These are phyloP conservation scores for Aelia acuminata DNA, from an alignment of 2,888 invertebrate species.

Conservation along the genomic window DNA sequence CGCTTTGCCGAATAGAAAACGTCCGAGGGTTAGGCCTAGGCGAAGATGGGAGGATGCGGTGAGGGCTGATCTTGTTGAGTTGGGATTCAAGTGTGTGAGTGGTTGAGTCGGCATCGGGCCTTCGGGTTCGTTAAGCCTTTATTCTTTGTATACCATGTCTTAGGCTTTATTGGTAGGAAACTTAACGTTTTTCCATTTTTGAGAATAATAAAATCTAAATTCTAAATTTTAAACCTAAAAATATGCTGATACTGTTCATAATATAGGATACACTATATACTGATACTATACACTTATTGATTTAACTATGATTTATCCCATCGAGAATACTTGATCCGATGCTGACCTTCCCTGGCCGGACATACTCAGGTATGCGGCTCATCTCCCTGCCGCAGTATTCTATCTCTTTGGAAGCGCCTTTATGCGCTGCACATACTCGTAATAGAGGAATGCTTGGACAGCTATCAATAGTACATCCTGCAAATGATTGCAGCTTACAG, in stretches of 20 bases:
- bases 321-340: not conserved
- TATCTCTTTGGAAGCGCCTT: not conserved
- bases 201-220: not conserved
- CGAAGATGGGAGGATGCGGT: too few relatives aligned
- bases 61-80: too few relatives aligned
- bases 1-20: too few relatives aligned
- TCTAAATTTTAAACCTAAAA: too few relatives aligned
- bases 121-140: too few relatives aligned
- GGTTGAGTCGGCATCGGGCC: too few relatives aligned
- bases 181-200: not conserved
- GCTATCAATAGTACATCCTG: not conserved
- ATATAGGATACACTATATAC: not conserved
- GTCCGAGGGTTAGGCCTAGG: too few relatives aligned
- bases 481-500: not conserved
- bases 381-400: not conserved
- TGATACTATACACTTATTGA: not conserved
- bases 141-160: too few relatives aligned
- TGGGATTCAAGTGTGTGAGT: too few relatives aligned
- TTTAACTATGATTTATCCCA: not conserved
- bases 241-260: too few relatives aligned
- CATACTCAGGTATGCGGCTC: not conserved
- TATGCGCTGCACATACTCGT: not conserved
- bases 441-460: not conserved
- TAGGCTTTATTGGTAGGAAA: too few relatives aligned
- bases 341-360: not conserved